These are phyloP conservation scores for Spicauda simplicius DNA, from an alignment of 2,888 invertebrate species.

Conservation along the genomic window DNA sequence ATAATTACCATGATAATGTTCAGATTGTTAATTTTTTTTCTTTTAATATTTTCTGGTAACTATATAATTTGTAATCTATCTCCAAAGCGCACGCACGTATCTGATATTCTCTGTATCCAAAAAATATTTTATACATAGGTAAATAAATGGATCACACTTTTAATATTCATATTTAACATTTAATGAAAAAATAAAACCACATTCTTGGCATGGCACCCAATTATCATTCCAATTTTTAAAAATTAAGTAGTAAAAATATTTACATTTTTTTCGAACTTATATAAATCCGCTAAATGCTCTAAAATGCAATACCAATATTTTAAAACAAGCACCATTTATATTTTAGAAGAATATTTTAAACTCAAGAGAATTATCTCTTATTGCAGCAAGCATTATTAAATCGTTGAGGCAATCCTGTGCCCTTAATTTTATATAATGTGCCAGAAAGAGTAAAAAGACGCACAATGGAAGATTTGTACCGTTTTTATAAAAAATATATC, in stretches of 20 bases:
- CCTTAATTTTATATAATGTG: not conserved
- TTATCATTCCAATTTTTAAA: constrained; percentile 46
- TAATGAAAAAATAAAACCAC: constrained; percentile 38
- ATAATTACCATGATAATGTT: no score
- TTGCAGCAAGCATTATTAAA: constrained; percentile 17
- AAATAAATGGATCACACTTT: constrained; percentile 16
- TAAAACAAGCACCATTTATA: constrained; percentile 68
- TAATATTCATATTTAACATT: constrained; percentile 4
- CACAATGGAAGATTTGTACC: constrained; percentile 30
- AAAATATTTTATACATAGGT: constrained; percentile 5
- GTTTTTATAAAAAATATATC: constrained; percentile 27
- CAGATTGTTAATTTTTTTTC: no score
- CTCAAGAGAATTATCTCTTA: constrained; percentile 1
- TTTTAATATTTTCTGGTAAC: no score
- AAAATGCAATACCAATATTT: constrained; percentile 70
- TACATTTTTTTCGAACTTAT: constrained; percentile 51
- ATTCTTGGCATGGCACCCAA: constrained; percentile 66
- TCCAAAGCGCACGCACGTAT: not conserved
- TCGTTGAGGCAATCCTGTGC: no score
- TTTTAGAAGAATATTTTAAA: constrained; percentile 40
- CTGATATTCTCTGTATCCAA: not conserved
- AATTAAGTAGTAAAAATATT: constrained; percentile 54
- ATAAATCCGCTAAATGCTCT: constrained; percentile 75
- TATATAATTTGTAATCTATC: no score
- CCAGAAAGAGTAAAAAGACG: not conserved